phyloP scores from a whole-genome alignment of 1,140 invertebrate species.

The Philopotamus ludificatus region DNA sequence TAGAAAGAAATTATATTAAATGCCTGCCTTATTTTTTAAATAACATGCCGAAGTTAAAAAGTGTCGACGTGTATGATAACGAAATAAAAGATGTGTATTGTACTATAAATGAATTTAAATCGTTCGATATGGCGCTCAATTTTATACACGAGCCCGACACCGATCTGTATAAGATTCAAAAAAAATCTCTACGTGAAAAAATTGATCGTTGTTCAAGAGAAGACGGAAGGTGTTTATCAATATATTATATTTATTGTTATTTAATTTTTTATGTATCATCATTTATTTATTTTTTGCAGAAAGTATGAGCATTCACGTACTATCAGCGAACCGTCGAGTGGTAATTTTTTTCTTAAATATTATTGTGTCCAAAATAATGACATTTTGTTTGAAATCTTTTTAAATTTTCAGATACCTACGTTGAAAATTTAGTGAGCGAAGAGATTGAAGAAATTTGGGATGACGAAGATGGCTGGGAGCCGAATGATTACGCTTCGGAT shows the following conservation, averaged over 20 bases:
- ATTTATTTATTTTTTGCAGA: no score
- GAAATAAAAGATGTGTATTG: neutral
- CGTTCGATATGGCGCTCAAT: conserved; percentile 29
- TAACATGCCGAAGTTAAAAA: conserved; percentile 9
- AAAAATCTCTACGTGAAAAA: conserved; percentile 17
- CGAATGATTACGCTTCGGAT: neutral
- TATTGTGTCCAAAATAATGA: neutral
- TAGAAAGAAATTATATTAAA: conserved; percentile 22
- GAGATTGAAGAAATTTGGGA: conserved; percentile 35
- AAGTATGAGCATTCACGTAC: no score
- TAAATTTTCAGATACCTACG: neutral
- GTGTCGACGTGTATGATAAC: conserved; percentile 33
- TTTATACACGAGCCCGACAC: conserved; percentile 17
- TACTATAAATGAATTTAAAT: neutral
- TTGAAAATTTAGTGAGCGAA: no score
- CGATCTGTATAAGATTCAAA: conserved; percentile 3
- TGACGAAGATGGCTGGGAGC: conserved; percentile 33
- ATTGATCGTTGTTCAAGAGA: neutral
- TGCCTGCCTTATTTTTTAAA: conserved; percentile 15
- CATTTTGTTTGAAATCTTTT: no score
- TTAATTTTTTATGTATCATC: no score
- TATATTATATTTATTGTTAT: neutral
- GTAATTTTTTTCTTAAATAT: neutral
- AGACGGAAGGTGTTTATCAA: neutral
- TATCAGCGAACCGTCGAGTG: no score